Base-by-base conservation (phyloP, 2,113 vertebrate species). In the Vulpes vulpes region DNA sequence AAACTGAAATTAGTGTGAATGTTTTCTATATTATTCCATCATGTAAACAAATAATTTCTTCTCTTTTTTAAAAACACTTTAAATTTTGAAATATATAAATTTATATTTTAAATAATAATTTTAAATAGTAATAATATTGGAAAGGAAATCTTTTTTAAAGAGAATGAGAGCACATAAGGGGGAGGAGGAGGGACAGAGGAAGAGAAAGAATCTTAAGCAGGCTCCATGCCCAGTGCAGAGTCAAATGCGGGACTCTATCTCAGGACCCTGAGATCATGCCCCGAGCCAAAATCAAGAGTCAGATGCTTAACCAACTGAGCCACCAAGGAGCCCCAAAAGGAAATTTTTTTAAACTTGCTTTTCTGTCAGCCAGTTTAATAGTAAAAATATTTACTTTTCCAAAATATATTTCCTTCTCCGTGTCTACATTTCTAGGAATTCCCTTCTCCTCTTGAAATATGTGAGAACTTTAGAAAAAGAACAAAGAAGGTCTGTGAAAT, bases 11-110 rank as follows among this genome's bases (percentile, higher is more conserved):
- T 20, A 69, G 5, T 32, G 30, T 60, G 20, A 49, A 86, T 5
- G n/a, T 60, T 93, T 60, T 93, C 83, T 83, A 55, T 3, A 94
- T n/a, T 10, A 78, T 55, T 91, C 23, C 59, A 86, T 93, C 49
- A 62, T 2, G 2, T 84, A 86, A 89, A 91, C 0, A 25, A 17
- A 64, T 20, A 5, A 64, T 88, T 59, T 86, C 12, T 35, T 87
- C 53, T 82, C 12, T 30, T 80, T 55, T 60, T 32, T 16, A 2
- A 91, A 90, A 92, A 85, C 51, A 83, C 22, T 49, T 76, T 49
- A 76, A 30, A 53, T 74, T 43, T 74, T 49, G 38, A 74, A 74
- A 74, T 43, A 74, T 49, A 57, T 11, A 76, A 23, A 82, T 57
- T 11, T 73, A n/a, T 1, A 92, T 38, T 86, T 67, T 32, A 80